Evolutionary conservation across 1,140 invertebrate genomes (phyloP).

Genomic region (Diachasmimorpha longicaudata): DNA sequence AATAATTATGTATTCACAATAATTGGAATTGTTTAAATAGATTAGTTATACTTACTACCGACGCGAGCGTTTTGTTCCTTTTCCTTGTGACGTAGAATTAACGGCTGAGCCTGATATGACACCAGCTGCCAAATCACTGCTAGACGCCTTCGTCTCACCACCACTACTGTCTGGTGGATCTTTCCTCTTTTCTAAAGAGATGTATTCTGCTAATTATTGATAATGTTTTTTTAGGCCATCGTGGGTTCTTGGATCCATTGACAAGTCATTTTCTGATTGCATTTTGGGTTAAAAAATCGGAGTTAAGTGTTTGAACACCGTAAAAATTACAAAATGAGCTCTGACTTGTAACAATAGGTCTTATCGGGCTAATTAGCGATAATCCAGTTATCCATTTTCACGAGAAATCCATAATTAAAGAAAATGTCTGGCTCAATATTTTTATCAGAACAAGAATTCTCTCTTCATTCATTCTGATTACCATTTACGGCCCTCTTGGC

Average conservation of each 20-base stretch:
- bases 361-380: no score
- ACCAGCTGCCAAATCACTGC: conserved; percentile 61
- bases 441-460: background rate
- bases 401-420: no score
- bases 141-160: conserved; percentile 77
- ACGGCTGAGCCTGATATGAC: conserved; percentile 64
- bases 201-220: conserved; percentile 59
- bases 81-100: conserved; percentile 66
- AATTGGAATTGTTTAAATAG: conserved; percentile 1
- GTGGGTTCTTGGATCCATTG: background rate
- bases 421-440: no score
- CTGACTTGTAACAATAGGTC: no score
- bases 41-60: conserved; percentile 74
- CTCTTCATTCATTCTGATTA: background rate
- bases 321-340: no score
- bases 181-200: conserved; percentile 82
- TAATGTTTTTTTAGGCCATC: conserved; percentile 26
- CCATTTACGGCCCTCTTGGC: background rate
- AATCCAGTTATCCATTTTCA: no score
- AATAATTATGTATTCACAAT: background rate
- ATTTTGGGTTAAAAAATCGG: background rate
- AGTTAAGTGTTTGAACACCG: background rate
- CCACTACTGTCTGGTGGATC: conserved; percentile 74
- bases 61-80: conserved; percentile 74
- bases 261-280: background rate